A percentile compares a stretch with the other conserved stretches of the same genome.
These are phyloP conservation scores for Pheosia gnoma DNA, from an alignment of 2,888 invertebrate genomes.

Conservation along the genomic window DNA sequence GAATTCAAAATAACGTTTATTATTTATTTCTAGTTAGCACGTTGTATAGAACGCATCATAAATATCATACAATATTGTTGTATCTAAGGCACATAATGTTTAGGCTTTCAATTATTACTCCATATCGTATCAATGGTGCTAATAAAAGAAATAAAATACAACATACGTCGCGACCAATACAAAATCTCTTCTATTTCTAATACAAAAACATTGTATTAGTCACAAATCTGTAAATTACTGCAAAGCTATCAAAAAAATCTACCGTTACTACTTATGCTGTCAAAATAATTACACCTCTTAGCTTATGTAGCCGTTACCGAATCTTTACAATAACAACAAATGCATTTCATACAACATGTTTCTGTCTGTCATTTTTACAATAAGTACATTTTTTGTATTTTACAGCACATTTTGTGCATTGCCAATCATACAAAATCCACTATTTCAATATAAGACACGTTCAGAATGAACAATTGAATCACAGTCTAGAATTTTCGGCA, in stretches of 20 bases:
- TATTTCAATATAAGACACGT: conserved; percentile 85
- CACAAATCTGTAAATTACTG: conserved; percentile 55
- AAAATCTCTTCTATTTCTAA: conserved; percentile 25
- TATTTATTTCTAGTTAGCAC: conserved; percentile 83
- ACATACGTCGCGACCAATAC: conserved; percentile 56
- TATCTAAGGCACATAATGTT: conserved; percentile 85
- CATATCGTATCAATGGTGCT: conserved; percentile 81
- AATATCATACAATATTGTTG: conserved; percentile 85
- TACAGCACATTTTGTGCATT: conserved; percentile 62
- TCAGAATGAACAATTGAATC: conserved; percentile 83
- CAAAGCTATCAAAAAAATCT: conserved; percentile 74
- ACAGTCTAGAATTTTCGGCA: conserved; percentile 84
- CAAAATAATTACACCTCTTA: conserved; percentile 56
- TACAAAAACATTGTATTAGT: conserved; percentile 47
- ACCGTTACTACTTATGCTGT: conserved; percentile 67
- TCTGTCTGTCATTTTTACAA: conserved; percentile 52
- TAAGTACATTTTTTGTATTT: conserved; percentile 49
- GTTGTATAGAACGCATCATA: conserved; percentile 84
- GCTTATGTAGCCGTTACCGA: conserved; percentile 51
- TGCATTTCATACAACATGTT: conserved; percentile 63
- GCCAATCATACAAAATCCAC: conserved; percentile 82
- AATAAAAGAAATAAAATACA: conserved; percentile 59
- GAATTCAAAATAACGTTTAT: conserved; percentile 78
- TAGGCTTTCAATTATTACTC: conserved; percentile 83
- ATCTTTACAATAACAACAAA: conserved; percentile 64